phyloP scores from a whole-genome alignment of 2,888 invertebrate genomes.

The Trissonchulus latispiculum region DNA sequence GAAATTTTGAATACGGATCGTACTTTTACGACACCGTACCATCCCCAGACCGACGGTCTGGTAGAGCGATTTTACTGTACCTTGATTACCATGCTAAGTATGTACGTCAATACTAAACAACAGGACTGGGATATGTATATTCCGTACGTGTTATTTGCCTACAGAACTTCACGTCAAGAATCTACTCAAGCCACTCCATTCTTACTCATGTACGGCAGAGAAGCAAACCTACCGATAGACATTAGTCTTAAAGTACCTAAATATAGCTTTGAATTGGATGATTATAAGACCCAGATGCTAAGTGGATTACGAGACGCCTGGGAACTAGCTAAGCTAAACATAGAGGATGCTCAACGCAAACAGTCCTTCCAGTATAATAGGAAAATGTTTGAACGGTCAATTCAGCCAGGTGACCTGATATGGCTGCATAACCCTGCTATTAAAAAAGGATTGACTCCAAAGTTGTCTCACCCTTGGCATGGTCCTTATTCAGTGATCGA shows the following conservation, averaged over 20 bases:
- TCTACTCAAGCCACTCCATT: constrained; percentile 27
- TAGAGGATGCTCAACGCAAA: too few species aligned
- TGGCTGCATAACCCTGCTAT: neutral
- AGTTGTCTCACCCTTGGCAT: neutral
- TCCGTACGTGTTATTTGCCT: constrained; percentile 25
- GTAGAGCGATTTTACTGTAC: constrained; percentile 30
- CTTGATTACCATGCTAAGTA: constrained; percentile 28
- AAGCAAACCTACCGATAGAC: constrained; percentile 27
- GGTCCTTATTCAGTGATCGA: neutral
- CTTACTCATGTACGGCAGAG: constrained; percentile 27
- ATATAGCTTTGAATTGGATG: neutral
- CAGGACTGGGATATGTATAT: constrained; percentile 29
- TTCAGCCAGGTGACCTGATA: neutral
- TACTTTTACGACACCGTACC: constrained; percentile 27
- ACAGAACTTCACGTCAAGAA: constrained; percentile 27
- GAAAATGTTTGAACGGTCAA: neutral
- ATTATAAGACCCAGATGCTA: neutral
- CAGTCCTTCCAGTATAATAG: too few species aligned
- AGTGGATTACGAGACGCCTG: neutral
- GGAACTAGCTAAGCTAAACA: neutral
- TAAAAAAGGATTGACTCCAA: neutral
- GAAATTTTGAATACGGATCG: constrained; percentile 20
- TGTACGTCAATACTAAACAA: constrained; percentile 26
- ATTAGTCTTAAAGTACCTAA: constrained; percentile 3
- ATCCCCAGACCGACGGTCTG: constrained; percentile 29